Evolutionary conservation across 2,888 invertebrate genomes (phyloP), one percentile per base, ranked within the genome.

Genomic region (Steinernema carpocapsae): DNA sequence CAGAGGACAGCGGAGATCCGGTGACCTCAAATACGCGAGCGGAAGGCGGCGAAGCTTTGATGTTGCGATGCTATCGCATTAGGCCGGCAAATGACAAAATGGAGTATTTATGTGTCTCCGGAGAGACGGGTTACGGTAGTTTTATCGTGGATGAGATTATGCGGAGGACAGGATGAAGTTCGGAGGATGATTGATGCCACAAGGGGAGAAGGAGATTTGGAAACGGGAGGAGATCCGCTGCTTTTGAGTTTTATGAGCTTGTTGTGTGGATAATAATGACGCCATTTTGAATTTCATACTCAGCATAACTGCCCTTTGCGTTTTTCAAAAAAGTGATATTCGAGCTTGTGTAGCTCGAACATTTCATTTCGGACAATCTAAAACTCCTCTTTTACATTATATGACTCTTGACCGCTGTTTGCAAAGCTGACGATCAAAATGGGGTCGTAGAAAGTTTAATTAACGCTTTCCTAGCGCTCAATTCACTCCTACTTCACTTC

Each of bases 21-120:
- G 56, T 56, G 26, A 19, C 22, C 26, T 48, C 17, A 32, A 64
- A 29, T 64, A 17, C 64, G 64, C 64, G 64, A 64, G 29, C 64
- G 64, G 10, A 29, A 6, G 64, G 64, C 64, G 64, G 64, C 29
- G 64, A 17, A n/a, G 52, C 64, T 64, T 32, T 64, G 37, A 24
- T 22, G 64, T 64, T 12, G 64, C 32, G 26, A 19, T 56, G 26
- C 48, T 48, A 4, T 48, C 19, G 48, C n/a, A 48, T 48, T 19
- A 48, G 48, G 14, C 37, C 48, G 48, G 56, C 12, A 29, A 37
- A 32, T 37, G 64, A 19, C 29, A 22, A 29, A 17, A 17, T 29
- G 64, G 64, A 17, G 29, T n/a, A 29, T 64, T 32, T n/a, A 64
- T 29, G 64, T 2, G 24, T 52, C 52, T 24, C 52, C 19, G 24